Base-by-base conservation (phyloP, 2,113 vertebrate species). In the rat (Rattus norvegicus) region DNA sequence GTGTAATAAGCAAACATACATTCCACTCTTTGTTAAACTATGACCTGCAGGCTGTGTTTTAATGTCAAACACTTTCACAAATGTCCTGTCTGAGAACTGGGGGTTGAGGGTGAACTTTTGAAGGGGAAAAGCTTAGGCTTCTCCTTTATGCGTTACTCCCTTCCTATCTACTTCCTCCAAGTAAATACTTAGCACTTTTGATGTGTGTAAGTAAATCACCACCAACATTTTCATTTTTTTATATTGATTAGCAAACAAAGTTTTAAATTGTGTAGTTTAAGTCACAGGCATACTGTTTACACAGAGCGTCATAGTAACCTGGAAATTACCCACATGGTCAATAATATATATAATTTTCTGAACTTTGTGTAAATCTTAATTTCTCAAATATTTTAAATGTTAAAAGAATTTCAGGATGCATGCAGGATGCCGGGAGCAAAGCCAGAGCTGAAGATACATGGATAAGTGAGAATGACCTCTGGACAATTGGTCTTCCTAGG, bases 1-100 rank as follows among this genome's bases (percentile, higher is more conserved):
- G 90, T 96, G 97, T 96, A 97, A 98, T 97, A 98, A 98, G 97
- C 97, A 97, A 98, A 98, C 98, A 97, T 95, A 97, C 95, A 95
- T 85, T 92, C 43, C 87, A 93, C 70, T 96, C 98, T 96, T 96
- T 98, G 43, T 90, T 88, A 70, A 77, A 54, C 76, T 10, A 11
- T 5, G n/a, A 47, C 70, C 56, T 5, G 19, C 10, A 86, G 72
- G 89, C 92, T 95, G 30, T 93, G 97, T 92, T 80, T 88, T 94
- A 73, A 73, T 59, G 93, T 98, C 95, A 89, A 3, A 39, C 39
- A 13, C 22, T 9, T 20, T 96, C 85, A 93, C 92, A 96, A 5
- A 93, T 95, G 87, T 73, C 94, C 87, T 80, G 72, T 94, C 33
- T 39, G 86, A 95, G 90, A 97, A 97, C 97, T 63, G 91, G 56